These are phyloP conservation scores for Natrix natrix DNA, from an alignment of 2,797 vertebrate species.

Conservation along the genomic window DNA sequence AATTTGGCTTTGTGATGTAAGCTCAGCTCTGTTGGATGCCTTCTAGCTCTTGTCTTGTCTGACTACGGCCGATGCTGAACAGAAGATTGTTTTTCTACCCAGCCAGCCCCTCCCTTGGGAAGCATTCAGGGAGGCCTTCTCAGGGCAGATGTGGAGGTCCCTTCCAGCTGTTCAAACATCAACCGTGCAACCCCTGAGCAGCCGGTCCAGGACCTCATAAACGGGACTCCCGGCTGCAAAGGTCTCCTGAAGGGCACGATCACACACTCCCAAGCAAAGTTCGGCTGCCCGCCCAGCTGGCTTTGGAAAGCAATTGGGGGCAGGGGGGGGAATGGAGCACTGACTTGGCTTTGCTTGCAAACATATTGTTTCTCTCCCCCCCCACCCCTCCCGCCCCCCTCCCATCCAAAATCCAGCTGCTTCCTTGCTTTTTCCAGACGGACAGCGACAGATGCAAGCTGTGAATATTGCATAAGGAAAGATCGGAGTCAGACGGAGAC, in stretches of 20 bases:
- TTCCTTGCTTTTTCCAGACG: neutral
- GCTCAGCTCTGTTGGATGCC: no score
- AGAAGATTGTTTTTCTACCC: neutral
- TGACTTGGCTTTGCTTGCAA: neutral
- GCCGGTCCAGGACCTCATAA: neutral
- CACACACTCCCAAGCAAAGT: neutral
- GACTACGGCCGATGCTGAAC: rapidly evolving
- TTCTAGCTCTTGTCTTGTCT: neutral
- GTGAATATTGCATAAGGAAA: neutral
- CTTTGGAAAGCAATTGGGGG: neutral
- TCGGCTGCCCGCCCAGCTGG: neutral
- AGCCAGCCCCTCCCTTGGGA: neutral
- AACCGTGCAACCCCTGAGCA: neutral
- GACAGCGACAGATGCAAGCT: neutral
- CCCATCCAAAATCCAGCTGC: neutral
- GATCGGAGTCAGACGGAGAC: neutral
- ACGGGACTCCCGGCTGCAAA: neutral
- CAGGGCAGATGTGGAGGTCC: neutral
- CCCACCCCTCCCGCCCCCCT: no score
- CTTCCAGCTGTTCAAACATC: neutral
- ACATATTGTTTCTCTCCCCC: neutral
- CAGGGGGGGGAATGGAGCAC: neutral
- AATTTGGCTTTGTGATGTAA: neutral
- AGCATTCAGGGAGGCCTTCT: neutral
- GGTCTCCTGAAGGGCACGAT: neutral